Evolutionary conservation across 92 coral and sea anemone genomes (phyloP), one percentile per base, ranked within the genome.

Genomic region (Chrysogorgia sp.): DNA sequence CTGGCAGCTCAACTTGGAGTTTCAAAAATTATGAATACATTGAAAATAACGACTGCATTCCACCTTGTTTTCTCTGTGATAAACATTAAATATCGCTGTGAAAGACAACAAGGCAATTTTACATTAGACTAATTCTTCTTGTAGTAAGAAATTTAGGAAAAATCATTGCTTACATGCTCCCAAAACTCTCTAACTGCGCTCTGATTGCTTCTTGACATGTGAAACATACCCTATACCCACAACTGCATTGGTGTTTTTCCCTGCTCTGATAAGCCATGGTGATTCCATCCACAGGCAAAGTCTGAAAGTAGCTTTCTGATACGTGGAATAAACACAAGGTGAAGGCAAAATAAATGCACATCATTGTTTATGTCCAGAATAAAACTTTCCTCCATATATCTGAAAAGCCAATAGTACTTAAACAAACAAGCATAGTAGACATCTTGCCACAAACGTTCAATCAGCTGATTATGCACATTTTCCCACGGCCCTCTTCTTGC

Each of bases 111-210:
- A n/a, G n/a, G n/a, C n/a, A n/a, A n/a, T n/a, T n/a, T n/a, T n/a
- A n/a, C n/a, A n/a, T n/a, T n/a, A n/a, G n/a, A n/a, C n/a, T n/a
- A n/a, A n/a, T n/a, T n/a, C n/a, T n/a, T n/a, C n/a, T 12, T 37
- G 43, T 12, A 37, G 43, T 37, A 37, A 5, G 43, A 37, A 37
- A 37, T 37, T 37, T 37, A 37, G 43, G 43, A 37, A 37, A 37
- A 37, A 37, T n/a, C 43, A 37, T 37, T 37, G 43, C 43, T 37
- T 37, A 37, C 43, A 12, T 37, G 75, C 76, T 86, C 86, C 84
- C 87, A 82, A 71, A 87, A 70, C 50, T 83, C 90, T 64, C 81
- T 83, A n/a, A 71, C 81, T 60, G 81, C 76, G 45, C 82, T 77
- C 19, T 87, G 80, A 63, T 37, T 77, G 63, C 80, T 82, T 48